Evolutionary conservation across 2,113 vertebrate genomes (phyloP), one percentile per base, ranked within the genome.

Genomic region (Cavia porcellus): DNA sequence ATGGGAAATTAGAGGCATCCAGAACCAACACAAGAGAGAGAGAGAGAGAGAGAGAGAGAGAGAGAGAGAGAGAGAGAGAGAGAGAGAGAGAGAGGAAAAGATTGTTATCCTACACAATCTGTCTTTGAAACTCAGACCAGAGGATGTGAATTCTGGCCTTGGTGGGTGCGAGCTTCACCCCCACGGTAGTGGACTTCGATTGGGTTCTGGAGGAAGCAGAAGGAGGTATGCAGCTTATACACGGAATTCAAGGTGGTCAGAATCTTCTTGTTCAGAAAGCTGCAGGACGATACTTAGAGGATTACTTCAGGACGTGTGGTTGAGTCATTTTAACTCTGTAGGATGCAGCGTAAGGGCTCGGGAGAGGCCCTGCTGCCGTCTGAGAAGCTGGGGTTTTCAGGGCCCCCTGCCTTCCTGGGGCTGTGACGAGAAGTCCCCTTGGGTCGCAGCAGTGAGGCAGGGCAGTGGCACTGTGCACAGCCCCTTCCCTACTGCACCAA

Each of bases 91-190:
- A 70, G 66, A 70, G 25, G 87, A 79, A 86, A 84, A n/a, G 2
- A 74, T 38, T 42, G 79, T 83, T 90, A 94, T 85, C 59, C 86
- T 59, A 32, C 80, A 25, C 75, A 92, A 96, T 72, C 90, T 92
- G 68, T 72, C 74, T 95, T 84, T 93, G 93, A 95, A 94, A 96
- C 61, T 83, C 79, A 68, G 90, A 91, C 91, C 94, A 84, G 90
- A 97, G n/a, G 47, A 79, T 45, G 72, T 62, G 86, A 89, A 68
- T 68, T 83, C 64, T 68, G 61, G 90, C 32, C 52, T 85, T 86
- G 66, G 57, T 88, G 91, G 92, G 88, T 81, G 72, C 28, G 50
- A 66, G 81, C 22, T 93, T 52, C 72, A 42, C 87, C 75, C 64
- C 64, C 64, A 92, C 66, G 89, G 59, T 42, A 50, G 59, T 82